Conservation (phyloP, 2,797 vertebrate genomes). For the Zenarchopterus dispar region DNA sequence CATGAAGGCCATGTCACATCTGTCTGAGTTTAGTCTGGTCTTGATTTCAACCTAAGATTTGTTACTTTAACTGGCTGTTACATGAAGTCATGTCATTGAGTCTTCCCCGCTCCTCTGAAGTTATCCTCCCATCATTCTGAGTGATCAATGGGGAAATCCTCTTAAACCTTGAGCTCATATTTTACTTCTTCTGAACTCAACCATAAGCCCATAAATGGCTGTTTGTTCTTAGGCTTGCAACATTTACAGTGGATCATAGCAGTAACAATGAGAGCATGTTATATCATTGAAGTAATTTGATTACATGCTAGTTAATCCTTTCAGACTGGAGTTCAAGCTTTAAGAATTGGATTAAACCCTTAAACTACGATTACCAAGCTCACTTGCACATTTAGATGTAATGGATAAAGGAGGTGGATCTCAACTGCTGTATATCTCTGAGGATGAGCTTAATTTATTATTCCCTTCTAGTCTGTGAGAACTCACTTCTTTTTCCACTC, state of each 20-base stretch:
- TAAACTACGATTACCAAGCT: constrained; percentile 79
- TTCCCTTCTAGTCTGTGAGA: constrained; percentile 68
- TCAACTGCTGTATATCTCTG: constrained; percentile 57
- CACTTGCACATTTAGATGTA: constrained; percentile 73
- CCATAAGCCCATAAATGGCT: constrained; percentile 71
- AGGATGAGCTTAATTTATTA: constrained; percentile 69
- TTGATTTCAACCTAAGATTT: constrained; percentile 34
- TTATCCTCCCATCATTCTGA: constrained; percentile 44
- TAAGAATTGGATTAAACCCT: constrained; percentile 80
- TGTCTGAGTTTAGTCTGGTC: constrained; percentile 21
- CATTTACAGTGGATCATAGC: constrained; percentile 72
- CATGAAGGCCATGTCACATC: constrained; percentile 21
- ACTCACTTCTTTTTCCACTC: constrained; percentile 55
- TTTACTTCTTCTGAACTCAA: constrained; percentile 67
- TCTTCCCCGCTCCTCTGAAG: constrained; percentile 36
- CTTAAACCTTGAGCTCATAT: constrained; percentile 73
- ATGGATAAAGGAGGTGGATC: constrained; percentile 71
- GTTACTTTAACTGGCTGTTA: constrained; percentile 33
- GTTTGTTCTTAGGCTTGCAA: constrained; percentile 73
- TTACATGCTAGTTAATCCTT: constrained; percentile 81
- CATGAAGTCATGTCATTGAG: constrained; percentile 41
- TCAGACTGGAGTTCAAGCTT: constrained; percentile 74
- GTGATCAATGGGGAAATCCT: constrained; percentile 73
- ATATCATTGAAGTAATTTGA: constrained; percentile 81
- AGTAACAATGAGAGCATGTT: constrained; percentile 69